Conservation (phyloP, 2,113 vertebrate genomes). For the Ceyx cyanopectus region DNA sequence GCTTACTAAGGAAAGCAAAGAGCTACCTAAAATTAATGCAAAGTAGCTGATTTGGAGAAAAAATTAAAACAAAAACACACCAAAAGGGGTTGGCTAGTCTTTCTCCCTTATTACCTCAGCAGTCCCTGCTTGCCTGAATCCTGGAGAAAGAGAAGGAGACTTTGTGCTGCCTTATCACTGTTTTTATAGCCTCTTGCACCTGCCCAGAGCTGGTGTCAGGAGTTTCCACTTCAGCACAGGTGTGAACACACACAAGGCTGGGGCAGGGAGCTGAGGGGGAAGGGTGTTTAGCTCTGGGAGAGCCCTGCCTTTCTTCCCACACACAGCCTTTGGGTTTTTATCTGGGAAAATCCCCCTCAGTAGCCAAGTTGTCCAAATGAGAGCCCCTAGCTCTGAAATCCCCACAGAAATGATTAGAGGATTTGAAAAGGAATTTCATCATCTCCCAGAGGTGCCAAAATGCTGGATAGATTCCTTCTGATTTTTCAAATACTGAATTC, state of each 20-base stretch:
- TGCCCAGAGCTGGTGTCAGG: background rate
- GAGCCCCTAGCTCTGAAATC: background rate
- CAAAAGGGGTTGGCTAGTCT: fast-evolving
- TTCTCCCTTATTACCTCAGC: background rate
- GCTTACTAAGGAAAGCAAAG: background rate
- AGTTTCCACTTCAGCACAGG: background rate
- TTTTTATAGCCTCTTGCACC: background rate
- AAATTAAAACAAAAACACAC: background rate
- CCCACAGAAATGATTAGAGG: background rate
- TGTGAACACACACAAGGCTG: background rate
- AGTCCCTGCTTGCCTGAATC: fast-evolving
- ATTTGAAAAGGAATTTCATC: background rate
- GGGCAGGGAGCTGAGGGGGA: background rate
- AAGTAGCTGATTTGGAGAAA: background rate
- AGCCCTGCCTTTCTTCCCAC: background rate
- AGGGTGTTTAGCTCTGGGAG: background rate
- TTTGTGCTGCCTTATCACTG: fast-evolving
- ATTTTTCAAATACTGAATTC: background rate
- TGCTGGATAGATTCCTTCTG: background rate
- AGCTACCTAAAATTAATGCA: background rate
- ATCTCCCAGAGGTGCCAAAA: background rate
- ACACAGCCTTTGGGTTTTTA: background rate
- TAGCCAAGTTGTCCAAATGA: background rate
- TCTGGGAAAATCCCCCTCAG: background rate
- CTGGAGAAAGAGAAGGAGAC: fast-evolving